Percentiles rank a stretch among this genome's conserved stretches.
phyloP scores from a whole-genome alignment of 1,140 invertebrate genomes.

The Drosophila kurseongensis region DNA sequence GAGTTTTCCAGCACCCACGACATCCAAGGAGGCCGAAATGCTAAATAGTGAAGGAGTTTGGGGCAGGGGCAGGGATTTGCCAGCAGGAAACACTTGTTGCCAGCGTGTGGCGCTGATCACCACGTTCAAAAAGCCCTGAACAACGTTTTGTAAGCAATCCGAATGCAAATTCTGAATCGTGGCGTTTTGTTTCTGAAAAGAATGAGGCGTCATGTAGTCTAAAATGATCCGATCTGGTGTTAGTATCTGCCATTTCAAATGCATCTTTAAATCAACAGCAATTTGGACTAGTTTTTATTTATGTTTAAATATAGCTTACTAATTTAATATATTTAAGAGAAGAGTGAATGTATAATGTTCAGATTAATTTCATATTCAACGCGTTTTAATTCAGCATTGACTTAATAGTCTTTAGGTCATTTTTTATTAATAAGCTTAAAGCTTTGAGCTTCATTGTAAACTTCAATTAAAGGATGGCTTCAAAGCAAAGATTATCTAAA shows the following conservation, averaged over 20 bases:
- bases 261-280: background rate
- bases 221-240: background rate
- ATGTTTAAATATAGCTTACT: too few species aligned
- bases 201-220: constrained; percentile 8
- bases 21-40: constrained; percentile 16
- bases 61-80: constrained; percentile 10
- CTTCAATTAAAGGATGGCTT: too few species aligned
- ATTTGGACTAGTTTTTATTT: too few species aligned
- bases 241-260: background rate
- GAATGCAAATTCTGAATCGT: constrained; percentile 62
- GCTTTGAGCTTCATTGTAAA: too few species aligned
- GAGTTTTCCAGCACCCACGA: constrained; percentile 30
- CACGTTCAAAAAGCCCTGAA: constrained; percentile 28
- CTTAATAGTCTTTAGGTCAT: too few species aligned
- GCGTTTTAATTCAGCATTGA: too few species aligned
- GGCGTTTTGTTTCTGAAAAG: constrained; percentile 5
- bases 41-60: background rate
- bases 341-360: too few species aligned
- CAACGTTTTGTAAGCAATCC: constrained; percentile 49
- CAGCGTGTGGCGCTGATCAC: constrained; percentile 69
- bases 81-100: constrained; percentile 62
- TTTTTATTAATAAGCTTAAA: too few species aligned
- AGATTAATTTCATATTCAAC: too few species aligned
- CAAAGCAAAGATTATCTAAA: too few species aligned
- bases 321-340: too few species aligned